A percentile compares a stretch with the other conserved stretches of the same genome.
These are phyloP conservation scores for Calephelis nemesis DNA, from an alignment of 1,140 invertebrate species.

Conservation along the genomic window DNA sequence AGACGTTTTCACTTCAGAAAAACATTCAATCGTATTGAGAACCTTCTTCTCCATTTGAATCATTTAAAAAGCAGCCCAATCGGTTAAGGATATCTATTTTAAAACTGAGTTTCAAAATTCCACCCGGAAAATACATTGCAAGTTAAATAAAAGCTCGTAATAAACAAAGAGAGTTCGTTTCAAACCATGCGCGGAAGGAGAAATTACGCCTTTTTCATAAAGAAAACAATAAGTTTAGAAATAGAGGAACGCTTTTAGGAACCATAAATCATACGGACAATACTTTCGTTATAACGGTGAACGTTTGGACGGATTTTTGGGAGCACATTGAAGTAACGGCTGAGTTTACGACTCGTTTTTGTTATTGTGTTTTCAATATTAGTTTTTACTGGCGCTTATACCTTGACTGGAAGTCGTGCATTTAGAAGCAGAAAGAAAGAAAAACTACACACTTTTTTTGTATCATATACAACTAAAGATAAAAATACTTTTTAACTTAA, in stretches of 20 bases:
- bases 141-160: constrained; percentile 31
- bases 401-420: too few species aligned
- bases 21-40: too few species aligned
- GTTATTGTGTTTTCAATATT: constrained; percentile 62
- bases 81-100: too few species aligned
- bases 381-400: constrained; percentile 29
- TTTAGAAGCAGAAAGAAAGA: too few species aligned
- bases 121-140: too few species aligned
- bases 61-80: too few species aligned
- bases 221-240: constrained; percentile 73
- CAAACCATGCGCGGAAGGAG: constrained; percentile 50
- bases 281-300: constrained; percentile 64
- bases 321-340: constrained; percentile 69
- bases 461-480: too few species aligned
- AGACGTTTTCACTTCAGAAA: too few species aligned
- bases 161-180: constrained; percentile 57
- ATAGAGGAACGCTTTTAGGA: constrained; percentile 66
- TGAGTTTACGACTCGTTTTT: constrained; percentile 71
- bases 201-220: constrained; percentile 72
- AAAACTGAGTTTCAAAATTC: too few species aligned
- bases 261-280: constrained; percentile 74
- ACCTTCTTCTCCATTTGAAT: too few species aligned
- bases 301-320: constrained; percentile 64
- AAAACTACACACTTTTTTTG: too few species aligned
- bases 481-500: too few species aligned